A percentile compares a stretch with the other conserved stretches of the same genome.
phyloP scores from a whole-genome alignment of 2,797 vertebrate genomes.

The Diglossa cyanea region DNA sequence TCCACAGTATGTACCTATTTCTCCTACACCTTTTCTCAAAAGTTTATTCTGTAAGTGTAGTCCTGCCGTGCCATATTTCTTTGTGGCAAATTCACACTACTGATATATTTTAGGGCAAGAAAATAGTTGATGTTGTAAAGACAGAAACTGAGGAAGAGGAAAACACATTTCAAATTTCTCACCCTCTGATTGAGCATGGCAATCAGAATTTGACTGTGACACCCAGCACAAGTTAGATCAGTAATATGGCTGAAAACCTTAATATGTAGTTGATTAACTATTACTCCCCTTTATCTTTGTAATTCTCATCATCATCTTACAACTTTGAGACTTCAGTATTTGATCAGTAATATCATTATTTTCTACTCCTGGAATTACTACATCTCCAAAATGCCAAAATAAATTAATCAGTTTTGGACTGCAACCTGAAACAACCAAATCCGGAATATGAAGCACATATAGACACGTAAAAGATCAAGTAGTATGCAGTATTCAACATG shows the following conservation, averaged over 20 bases:
- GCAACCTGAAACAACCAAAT: background rate
- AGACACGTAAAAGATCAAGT: background rate
- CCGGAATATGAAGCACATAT: background rate
- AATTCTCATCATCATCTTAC: background rate
- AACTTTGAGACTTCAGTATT: background rate
- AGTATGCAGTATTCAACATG: background rate
- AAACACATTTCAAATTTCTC: accelerated
- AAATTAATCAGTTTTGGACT: background rate
- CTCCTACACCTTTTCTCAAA: background rate
- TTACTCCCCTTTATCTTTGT: background rate
- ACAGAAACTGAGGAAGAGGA: background rate
- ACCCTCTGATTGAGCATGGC: background rate
- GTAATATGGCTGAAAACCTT: background rate
- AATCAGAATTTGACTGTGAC: background rate
- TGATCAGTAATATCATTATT: background rate
- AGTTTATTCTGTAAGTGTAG: background rate
- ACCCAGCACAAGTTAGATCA: background rate
- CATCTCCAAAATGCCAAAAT: background rate
- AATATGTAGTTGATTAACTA: background rate
- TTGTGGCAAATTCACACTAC: background rate
- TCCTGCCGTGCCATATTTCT: background rate
- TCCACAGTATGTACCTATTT: background rate
- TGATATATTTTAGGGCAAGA: background rate
- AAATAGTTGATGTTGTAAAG: background rate
- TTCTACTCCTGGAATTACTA: background rate